Base-by-base conservation (phyloP, 2,888 invertebrate genomes). In the Sisyra terminalis region DNA sequence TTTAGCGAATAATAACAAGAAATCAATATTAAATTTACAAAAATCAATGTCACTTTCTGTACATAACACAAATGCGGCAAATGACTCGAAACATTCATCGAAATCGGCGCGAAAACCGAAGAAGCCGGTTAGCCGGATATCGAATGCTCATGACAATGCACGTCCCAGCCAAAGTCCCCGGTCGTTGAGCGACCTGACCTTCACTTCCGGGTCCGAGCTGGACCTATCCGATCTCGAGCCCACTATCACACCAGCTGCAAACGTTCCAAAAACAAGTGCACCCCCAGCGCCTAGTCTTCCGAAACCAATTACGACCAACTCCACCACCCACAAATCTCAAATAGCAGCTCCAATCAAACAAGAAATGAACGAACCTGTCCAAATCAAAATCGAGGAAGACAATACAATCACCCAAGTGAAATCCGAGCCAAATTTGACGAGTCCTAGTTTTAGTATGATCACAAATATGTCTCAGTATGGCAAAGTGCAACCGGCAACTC, bases 401-500 rank as follows among this genome's bases (percentile, higher is more conserved):
- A 34, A 34, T 11, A 14, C 13, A 15, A 34, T 34, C 7, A 34
- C 13, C 9, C 34, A 24, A 24, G 31, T 34, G 16, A 41, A 32
- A 41, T 18, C 17, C 13, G 37, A 38, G 14, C 29, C 38, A 16
- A 31, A 15, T 1, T 13, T 13, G 10, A 11, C 7, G 10, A n/a
- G 18, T 2, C 57, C 3, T 57, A 58, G 3, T 55, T 58, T 14
- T 55, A 57, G 29, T 51, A 51, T 4, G 52, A 54, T 14, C 59
- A 61, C 40, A 57, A 59, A 40, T 57, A 57, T 45, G 49, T 60
- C 42, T 4, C 51, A 52, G 37, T 56, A 52, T 45, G 44, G 41
- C 32, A 53, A 55, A 45, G 53, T 61, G n/a, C 57, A 59, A 9
- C 63, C 64, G 2, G 63, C 62, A 9, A 62, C 64, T 39, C 54